Evolutionary conservation across 2,797 vertebrate genomes (phyloP).

Genomic region (Lepilemur septentrionalis): DNA sequence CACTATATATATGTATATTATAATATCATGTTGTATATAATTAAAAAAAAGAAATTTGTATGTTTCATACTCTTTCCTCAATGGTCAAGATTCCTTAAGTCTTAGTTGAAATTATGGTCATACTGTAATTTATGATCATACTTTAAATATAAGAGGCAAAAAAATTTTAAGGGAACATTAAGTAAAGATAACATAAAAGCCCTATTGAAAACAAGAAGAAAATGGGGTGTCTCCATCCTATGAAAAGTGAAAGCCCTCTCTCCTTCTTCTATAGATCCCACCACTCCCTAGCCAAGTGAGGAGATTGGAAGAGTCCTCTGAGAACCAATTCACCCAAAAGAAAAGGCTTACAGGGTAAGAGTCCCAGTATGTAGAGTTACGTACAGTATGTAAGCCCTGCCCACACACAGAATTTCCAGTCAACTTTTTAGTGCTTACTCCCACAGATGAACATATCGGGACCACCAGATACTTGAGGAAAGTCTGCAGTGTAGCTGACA

Average conservation of each 20-base stretch:
- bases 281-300: no score
- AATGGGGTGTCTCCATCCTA: background rate
- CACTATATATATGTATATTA: background rate
- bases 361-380: background rate
- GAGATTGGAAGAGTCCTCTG: background rate
- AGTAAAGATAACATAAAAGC: background rate
- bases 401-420: background rate
- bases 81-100: slow-evolving; percentile 52
- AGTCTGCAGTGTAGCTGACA: background rate
- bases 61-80: slow-evolving; percentile 15
- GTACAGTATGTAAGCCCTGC: no score
- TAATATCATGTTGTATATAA: background rate
- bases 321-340: background rate
- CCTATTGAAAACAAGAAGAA: background rate
- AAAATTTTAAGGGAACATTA: slow-evolving; percentile 34
- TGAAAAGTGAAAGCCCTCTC: background rate
- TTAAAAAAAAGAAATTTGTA: background rate
- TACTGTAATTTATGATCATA: background rate
- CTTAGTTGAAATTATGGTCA: background rate
- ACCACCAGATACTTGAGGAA: background rate
- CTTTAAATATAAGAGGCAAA: background rate
- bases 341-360: background rate
- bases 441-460: background rate
- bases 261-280: background rate
- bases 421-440: background rate